Conservation (phyloP, 2,797 vertebrate genomes). For the Australoheros facetus region DNA sequence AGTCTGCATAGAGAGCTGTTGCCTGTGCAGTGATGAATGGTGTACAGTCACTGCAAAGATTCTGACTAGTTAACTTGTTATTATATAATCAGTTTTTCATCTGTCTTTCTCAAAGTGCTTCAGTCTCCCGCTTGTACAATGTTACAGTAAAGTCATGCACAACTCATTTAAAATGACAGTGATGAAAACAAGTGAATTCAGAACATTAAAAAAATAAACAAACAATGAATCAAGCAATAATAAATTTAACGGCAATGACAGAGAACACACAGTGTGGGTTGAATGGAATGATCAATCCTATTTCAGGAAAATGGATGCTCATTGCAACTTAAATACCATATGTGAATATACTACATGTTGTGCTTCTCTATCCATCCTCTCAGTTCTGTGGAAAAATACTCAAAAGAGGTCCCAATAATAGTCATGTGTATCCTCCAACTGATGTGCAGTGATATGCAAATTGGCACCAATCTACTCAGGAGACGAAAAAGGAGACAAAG, state of each 20-base stretch:
- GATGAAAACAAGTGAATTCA: background rate
- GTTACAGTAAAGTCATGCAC: background rate
- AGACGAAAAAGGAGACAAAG: slow-evolving; percentile 70
- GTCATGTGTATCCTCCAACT: slow-evolving; percentile 61
- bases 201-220: background rate
- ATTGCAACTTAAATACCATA: slow-evolving; percentile 20
- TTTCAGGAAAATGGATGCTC: background rate
- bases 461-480: slow-evolving; percentile 61
- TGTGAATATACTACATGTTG: slow-evolving; percentile 50
- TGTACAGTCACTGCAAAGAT: slow-evolving; percentile 50
- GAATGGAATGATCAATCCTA: background rate
- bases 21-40: slow-evolving; percentile 58
- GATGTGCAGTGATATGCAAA: slow-evolving; percentile 73
- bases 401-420: slow-evolving; percentile 60
- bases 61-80: slow-evolving; percentile 17
- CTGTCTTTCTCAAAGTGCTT: background rate
- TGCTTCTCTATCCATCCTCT: slow-evolving; percentile 21
- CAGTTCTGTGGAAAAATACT: slow-evolving; percentile 48
- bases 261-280: background rate
- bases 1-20: slow-evolving; percentile 52
- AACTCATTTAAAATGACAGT: background rate
- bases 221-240: background rate
- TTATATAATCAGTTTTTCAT: slow-evolving; percentile 13
- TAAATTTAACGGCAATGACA: background rate
- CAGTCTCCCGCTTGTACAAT: background rate